A percentile compares a stretch with the other conserved stretches of the same genome.
Conservation (phyloP, 2,113 vertebrate genomes). For the Pan paniscus region DNA sequence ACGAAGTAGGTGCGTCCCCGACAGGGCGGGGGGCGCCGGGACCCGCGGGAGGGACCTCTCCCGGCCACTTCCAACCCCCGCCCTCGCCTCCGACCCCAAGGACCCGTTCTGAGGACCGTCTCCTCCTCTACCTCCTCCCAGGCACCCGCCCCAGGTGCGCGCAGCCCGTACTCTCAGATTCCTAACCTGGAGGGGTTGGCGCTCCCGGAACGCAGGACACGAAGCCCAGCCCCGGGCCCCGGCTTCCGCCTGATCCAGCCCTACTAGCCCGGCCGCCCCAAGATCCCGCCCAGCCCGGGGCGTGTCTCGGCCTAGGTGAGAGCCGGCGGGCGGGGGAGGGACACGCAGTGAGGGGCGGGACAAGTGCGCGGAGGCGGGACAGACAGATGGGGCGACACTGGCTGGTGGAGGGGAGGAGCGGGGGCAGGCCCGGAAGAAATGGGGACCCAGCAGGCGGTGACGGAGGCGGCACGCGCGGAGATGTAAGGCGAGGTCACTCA, state of each 20-base stretch:
- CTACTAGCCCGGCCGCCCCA: not conserved
- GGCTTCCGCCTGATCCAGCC: not conserved
- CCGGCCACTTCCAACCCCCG: not conserved
- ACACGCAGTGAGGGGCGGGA: not conserved
- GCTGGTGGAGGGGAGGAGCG: not conserved
- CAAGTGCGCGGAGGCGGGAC: not conserved
- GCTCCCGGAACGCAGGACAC: not conserved
- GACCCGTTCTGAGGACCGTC: not conserved
- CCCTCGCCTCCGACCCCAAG: too few relatives aligned
- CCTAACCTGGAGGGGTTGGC: not conserved
- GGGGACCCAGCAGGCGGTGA: not conserved
- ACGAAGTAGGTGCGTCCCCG: not conserved
- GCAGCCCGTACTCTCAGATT: constrained; percentile 60
- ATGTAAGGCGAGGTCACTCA: accelerated
- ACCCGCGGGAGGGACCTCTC: not conserved
- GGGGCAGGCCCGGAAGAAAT: not conserved
- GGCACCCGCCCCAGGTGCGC: not conserved
- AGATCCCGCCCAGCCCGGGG: not conserved
- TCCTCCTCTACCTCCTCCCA: not conserved
- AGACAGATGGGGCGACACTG: not conserved
- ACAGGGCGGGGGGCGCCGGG: not conserved
- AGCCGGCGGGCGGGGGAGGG: not conserved
- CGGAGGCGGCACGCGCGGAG: not conserved
- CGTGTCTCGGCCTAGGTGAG: not conserved
- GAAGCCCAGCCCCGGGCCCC: not conserved